These are phyloP conservation scores for Salarias fasciatus DNA, from an alignment of 2,797 vertebrate genomes.

Conservation along the genomic window DNA sequence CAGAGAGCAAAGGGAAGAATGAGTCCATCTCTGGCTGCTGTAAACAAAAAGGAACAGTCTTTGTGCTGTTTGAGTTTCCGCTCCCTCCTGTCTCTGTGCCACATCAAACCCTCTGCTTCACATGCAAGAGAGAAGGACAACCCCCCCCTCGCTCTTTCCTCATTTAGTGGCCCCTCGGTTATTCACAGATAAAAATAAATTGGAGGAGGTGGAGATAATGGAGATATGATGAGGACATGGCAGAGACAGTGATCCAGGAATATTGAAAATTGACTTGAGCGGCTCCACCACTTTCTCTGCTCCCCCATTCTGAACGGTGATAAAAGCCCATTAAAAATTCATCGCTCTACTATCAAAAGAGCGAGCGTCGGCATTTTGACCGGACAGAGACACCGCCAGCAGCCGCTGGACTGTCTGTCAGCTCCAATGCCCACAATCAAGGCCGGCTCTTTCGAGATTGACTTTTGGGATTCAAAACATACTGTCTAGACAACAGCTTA, in stretches of 20 bases:
- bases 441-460: constrained; percentile 4
- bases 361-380: constrained; percentile 72
- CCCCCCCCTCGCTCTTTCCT: constrained; percentile 11
- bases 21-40: constrained; percentile 59
- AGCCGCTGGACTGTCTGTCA: constrained; percentile 46
- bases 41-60: constrained; percentile 64
- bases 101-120: constrained; percentile 41
- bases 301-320: constrained; percentile 65
- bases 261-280: constrained; percentile 70
- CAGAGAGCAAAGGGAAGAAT: constrained; percentile 54
- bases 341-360: constrained; percentile 70
- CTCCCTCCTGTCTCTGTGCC: constrained; percentile 23
- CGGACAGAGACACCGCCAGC: constrained; percentile 63
- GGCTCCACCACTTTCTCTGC: constrained; percentile 59
- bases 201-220: constrained; percentile 56
- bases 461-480: too few relatives aligned
- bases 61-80: constrained; percentile 39
- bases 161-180: constrained; percentile 39
- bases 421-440: too few relatives aligned
- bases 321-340: constrained; percentile 81
- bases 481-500: too few relatives aligned
- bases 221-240: constrained; percentile 63
- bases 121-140: constrained; percentile 5
- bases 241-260: constrained; percentile 58
- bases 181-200: constrained; percentile 58